Evolutionary conservation across 2,797 vertebrate genomes (phyloP), one percentile per base, ranked within the genome.

Genomic region (Eulemur coronatus): DNA sequence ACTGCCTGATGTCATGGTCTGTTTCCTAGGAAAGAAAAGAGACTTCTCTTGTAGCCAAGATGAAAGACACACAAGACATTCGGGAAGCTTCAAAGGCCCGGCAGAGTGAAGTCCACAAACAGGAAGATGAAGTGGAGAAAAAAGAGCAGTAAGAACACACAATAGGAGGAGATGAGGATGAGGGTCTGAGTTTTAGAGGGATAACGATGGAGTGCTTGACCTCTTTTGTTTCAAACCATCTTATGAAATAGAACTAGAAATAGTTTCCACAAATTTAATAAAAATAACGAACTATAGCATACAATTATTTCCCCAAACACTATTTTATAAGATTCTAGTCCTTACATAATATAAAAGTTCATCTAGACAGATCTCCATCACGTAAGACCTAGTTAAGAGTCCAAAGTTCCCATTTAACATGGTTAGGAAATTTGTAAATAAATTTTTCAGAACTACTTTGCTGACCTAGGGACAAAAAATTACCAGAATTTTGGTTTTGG

Each of bases 101-200:
- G 55, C 55, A 97, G 90, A 95, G 33, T 15, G 87, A 98, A 92
- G 85, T 48, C 30, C 30, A 57, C 41, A 92, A 97, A 9, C 26
- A 30, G 33, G 88, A 93, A 88, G 69, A 75, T 2, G 48, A 93
- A n/a, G 18, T 81, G 75, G 93, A 97, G 57, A 48, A 63, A 57
- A 52, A 67, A 69, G 90, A 93, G 3, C 96, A 86, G 98, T 99
- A 96, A 98, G 98, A 78, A 4, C 12, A 6, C 89, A 3, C 7
- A 79, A 85, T 33, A 65, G 14, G 41, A 20, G 5, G 69, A 67
- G 18, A 26, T 41, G 4, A 13, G 52, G 61, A 73, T 38, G 1
- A 3, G 52, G 50, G 63, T 41, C n/a, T 88, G 81, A 89, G 18
- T 50, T 67, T 84, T 48, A 63, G 50, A 75, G 67, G 12, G 55